Conservation (phyloP, 1,140 invertebrate species). For the Sycophaga agraensis region DNA sequence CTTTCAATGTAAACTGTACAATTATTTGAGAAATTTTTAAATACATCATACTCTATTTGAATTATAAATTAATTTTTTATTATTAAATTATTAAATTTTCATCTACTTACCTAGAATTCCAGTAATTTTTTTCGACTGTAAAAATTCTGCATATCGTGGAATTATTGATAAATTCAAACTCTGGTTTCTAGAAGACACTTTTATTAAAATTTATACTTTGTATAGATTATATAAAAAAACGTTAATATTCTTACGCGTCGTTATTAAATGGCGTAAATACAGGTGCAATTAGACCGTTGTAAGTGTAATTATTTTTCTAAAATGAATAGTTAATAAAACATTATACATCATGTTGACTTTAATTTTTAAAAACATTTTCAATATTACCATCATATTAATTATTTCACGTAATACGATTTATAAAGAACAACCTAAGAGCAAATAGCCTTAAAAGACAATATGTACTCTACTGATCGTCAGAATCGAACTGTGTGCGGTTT, state of each 20-base stretch:
- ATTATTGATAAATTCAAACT: slow-evolving; percentile 62
- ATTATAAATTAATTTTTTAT: neutral
- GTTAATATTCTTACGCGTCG: slow-evolving; percentile 52
- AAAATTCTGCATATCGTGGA: slow-evolving; percentile 64
- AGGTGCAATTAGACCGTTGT: slow-evolving; percentile 65
- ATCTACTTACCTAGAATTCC: slow-evolving; percentile 64
- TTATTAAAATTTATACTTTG: neutral
- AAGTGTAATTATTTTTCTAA: too few relatives aligned
- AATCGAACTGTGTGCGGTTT: too few relatives aligned
- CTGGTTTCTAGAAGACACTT: slow-evolving; percentile 36
- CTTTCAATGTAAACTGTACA: neutral
- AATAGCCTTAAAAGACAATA: too few relatives aligned
- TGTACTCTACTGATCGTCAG: too few relatives aligned
- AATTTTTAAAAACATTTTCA: too few relatives aligned
- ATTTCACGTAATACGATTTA: too few relatives aligned
- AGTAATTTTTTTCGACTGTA: slow-evolving; percentile 62
- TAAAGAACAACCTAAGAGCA: too few relatives aligned
- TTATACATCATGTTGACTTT: too few relatives aligned
- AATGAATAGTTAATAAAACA: too few relatives aligned
- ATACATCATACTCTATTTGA: neutral
- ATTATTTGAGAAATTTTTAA: neutral
- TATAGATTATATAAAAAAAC: neutral
- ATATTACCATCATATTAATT: too few relatives aligned
- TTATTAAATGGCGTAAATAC: slow-evolving; percentile 69
- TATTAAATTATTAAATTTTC: neutral